phyloP scores from a whole-genome alignment of 2,888 invertebrate species.

The Rhabditophanes sp. region DNA sequence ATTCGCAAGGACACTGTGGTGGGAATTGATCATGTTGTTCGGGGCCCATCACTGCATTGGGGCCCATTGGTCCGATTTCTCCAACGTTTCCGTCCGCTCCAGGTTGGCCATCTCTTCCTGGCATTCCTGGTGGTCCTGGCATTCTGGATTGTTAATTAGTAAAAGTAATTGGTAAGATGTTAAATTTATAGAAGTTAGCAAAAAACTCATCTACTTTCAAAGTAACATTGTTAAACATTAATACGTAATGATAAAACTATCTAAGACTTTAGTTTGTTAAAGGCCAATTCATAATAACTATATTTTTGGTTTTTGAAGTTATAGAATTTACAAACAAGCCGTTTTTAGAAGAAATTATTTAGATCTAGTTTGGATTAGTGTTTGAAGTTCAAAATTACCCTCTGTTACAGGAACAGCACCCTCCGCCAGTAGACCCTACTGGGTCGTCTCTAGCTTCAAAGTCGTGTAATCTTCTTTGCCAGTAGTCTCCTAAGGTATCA shows the following conservation, averaged over 20 bases:
- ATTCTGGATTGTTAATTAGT: conserved; percentile 41
- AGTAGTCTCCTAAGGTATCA: conserved; percentile 41
- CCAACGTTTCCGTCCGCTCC: conserved; percentile 20
- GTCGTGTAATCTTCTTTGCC: conserved; percentile 39
- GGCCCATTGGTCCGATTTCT: conserved; percentile 38
- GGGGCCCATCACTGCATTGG: conserved; percentile 40
- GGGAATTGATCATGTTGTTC: conserved; percentile 37
- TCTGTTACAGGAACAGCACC: no score
- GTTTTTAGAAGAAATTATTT: conserved; percentile 13
- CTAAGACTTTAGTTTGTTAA: no score
- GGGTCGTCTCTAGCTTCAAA: conserved; percentile 39
- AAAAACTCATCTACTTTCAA: conserved; percentile 15
- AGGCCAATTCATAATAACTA: no score
- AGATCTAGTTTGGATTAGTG: conserved; percentile 3
- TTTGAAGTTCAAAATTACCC: conserved; percentile 1
- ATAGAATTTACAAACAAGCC: no score
- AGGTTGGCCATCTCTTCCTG: conserved; percentile 5
- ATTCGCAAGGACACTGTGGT: conserved; percentile 43
- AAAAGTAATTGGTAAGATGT: conserved; percentile 25
- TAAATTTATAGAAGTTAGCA: conserved; percentile 10
- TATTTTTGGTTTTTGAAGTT: no score
- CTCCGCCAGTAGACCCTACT: conserved; percentile 12
- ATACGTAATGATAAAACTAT: no score
- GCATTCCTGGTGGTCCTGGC: conserved; percentile 36
- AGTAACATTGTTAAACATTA: no score